These are phyloP conservation scores for Hirtodrosophila cameraria DNA, from an alignment of 2,888 invertebrate genomes.

Conservation along the genomic window DNA sequence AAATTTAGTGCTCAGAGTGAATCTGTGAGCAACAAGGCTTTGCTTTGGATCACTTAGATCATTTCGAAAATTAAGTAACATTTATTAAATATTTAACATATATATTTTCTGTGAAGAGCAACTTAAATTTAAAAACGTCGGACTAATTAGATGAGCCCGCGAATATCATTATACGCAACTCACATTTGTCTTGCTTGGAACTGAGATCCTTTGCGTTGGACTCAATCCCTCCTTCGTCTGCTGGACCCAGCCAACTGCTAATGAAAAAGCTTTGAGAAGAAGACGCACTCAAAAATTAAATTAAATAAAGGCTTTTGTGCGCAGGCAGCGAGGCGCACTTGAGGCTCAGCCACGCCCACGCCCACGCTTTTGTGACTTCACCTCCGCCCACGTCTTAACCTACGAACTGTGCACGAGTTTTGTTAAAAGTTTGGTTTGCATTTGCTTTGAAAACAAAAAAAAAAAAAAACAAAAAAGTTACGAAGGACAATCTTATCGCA, in stretches of 20 bases:
- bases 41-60: no score
- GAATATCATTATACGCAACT: not conserved
- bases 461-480: slow-evolving; percentile 20
- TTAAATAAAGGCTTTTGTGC: slow-evolving; percentile 80
- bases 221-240: not conserved
- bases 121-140: no score
- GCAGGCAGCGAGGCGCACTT: slow-evolving; percentile 53
- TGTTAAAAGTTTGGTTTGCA: slow-evolving; percentile 59
- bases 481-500: slow-evolving; percentile 48
- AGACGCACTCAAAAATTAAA: slow-evolving; percentile 74
- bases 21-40: no score
- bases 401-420: slow-evolving; percentile 39
- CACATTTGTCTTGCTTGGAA: slow-evolving; percentile 17
- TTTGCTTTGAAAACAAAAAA: slow-evolving; percentile 53
- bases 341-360: slow-evolving; percentile 48
- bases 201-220: slow-evolving; percentile 15
- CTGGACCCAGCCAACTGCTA: slow-evolving; percentile 38
- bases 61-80: no score
- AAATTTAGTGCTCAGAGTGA: no score
- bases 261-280: slow-evolving; percentile 58
- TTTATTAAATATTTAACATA: no score
- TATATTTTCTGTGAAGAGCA: no score
- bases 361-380: not conserved
- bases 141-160: not conserved
- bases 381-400: slow-evolving; percentile 1